A percentile compares a stretch with the other conserved stretches of the same genome.
These are phyloP conservation scores for Agriopis marginaria DNA, from an alignment of 2,888 invertebrate genomes.

Conservation along the genomic window DNA sequence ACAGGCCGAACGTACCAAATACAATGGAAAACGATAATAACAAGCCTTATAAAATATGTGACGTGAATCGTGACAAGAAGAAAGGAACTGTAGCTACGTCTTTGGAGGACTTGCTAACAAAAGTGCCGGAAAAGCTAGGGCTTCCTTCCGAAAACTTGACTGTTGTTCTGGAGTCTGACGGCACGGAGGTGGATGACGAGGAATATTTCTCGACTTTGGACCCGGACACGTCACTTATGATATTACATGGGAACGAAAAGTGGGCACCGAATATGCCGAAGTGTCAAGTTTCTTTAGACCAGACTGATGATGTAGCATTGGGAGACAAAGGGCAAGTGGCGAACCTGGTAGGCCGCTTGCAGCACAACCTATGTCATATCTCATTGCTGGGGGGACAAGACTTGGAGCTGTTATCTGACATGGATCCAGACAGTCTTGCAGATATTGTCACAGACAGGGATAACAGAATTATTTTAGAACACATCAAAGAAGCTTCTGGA, in stretches of 20 bases:
- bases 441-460: constrained; percentile 92
- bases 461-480: constrained; percentile 91
- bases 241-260: constrained; percentile 91
- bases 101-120: constrained; percentile 91
- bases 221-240: constrained; percentile 94
- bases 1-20: constrained; percentile 1
- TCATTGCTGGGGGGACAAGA: constrained; percentile 94
- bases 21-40: constrained; percentile 86
- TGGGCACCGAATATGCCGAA: constrained; percentile 89
- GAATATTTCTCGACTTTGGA: constrained; percentile 97
- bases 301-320: constrained; percentile 84
- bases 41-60: constrained; percentile 93
- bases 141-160: constrained; percentile 89
- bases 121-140: constrained; percentile 91
- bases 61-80: constrained; percentile 91
- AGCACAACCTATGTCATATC: constrained; percentile 93
- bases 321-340: constrained; percentile 88
- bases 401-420: constrained; percentile 93
- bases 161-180: constrained; percentile 96
- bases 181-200: constrained; percentile 98
- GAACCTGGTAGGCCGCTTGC: constrained; percentile 91
- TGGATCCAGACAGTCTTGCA: constrained; percentile 95
- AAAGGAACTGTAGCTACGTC: constrained; percentile 94
- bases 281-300: constrained; percentile 87
- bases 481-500: constrained; percentile 94